Base-by-base conservation (phyloP, 2,888 invertebrate genomes). In the Microchrysa polita region DNA sequence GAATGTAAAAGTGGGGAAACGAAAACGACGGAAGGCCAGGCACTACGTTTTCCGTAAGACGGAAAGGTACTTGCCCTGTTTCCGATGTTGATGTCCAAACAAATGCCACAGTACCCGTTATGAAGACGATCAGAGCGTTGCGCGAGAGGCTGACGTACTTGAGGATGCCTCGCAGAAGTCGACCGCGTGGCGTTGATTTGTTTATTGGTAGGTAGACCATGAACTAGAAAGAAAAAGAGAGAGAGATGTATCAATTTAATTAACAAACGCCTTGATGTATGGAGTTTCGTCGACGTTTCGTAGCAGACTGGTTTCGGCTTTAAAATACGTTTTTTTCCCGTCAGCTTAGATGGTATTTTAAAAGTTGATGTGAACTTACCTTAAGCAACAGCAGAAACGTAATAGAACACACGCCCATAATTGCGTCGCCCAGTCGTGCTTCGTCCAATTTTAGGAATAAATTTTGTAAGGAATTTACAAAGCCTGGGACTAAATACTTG, bases 121-220 rank as follows among this genome's bases (percentile, higher is more conserved):
- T 84, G 14, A 92, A 79, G 12, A 95, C 93, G 59, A 93, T 88
- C 4, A 95, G 82, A 14, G 94, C 93, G 83, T 95, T 95, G 75
- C 94, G 88, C 1, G 91, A 88, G 78, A 93, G 92, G 0, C 92
- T 91, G 53, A 92, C 74, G 75, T 93, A 88, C 89, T 93, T 93
- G 42, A 92, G 84, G 9, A 84, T 79, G 79, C 88, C 89, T 77
- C 88, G 87, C 18, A 88, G 55, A 1, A 78, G 75, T 55, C 78
- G 80, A 23, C 86, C 86, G 74, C 85, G 73, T 18, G 79, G 78
- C 2, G 78, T 77, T 69, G 78, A 78, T 40, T 73, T 73, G 2
- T 81, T 84, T 14, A 83, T 82, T 34, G 83, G 86, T 18, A 91
- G 79, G 74, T 89, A 89, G 78, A 90, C 90, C 73, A 93, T 76